These are phyloP conservation scores for Podargus strigoides DNA, from an alignment of 2,797 vertebrate genomes.

Conservation along the genomic window DNA sequence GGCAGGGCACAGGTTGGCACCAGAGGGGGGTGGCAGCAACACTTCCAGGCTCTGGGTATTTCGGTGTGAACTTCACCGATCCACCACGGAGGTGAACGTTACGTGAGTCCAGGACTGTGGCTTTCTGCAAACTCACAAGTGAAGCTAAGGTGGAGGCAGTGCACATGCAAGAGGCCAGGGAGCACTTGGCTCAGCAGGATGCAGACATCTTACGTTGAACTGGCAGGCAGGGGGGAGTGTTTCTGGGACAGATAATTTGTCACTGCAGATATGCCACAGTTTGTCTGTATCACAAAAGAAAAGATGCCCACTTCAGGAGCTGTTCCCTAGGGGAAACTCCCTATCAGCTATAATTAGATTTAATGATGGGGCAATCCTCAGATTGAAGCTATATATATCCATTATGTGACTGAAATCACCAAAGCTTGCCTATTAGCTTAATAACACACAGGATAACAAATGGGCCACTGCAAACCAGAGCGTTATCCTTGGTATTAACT, in stretches of 20 bases:
- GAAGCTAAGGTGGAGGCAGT: neutral
- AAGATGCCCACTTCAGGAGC: constrained; percentile 53
- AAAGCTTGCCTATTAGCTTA: constrained; percentile 69
- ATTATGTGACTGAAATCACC: constrained; percentile 71
- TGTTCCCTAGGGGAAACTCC: constrained; percentile 56
- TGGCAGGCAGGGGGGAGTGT: no score
- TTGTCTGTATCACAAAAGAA: neutral
- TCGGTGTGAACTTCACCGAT: neutral
- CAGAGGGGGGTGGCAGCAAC: accelerated
- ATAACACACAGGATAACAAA: constrained; percentile 69
- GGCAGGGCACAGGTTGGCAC: neutral
- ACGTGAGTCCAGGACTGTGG: accelerated
- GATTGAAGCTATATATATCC: constrained; percentile 71
- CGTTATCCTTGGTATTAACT: constrained; percentile 58
- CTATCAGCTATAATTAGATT: constrained; percentile 70
- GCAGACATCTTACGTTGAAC: neutral
- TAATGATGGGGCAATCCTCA: constrained; percentile 70
- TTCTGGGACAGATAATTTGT: neutral
- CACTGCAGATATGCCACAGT: neutral
- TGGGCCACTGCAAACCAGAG: constrained; percentile 38
- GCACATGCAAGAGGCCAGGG: no score
- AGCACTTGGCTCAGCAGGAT: neutral
- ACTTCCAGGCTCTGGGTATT: neutral
- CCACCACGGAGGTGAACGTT: accelerated
- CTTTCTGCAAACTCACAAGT: accelerated